Percentiles rank a stretch among this genome's conserved stretches.
phyloP scores from a whole-genome alignment of 2,113 vertebrate species.

The Todiramphus saurophagus region DNA sequence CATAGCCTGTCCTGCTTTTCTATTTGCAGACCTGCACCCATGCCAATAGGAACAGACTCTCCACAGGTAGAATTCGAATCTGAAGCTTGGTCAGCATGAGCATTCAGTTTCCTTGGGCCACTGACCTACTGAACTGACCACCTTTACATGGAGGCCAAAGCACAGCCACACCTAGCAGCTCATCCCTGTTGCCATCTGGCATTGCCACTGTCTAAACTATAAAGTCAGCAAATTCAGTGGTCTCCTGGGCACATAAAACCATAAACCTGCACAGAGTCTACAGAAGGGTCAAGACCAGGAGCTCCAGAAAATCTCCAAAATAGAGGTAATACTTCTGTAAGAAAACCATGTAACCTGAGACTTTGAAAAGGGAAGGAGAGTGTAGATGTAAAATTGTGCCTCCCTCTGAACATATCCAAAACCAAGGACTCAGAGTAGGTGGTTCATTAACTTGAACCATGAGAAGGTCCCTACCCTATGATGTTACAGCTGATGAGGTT shows the following conservation, averaged over 20 bases:
- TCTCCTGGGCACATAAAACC: neutral
- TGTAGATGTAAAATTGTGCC: neutral
- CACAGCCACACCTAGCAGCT: accelerated
- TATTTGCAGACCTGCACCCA: neutral
- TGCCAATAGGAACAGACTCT: neutral
- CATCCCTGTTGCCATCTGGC: accelerated
- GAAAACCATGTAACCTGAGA: neutral
- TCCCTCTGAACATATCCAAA: neutral
- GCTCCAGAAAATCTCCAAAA: neutral
- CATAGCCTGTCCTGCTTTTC: neutral
- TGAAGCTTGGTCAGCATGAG: neutral
- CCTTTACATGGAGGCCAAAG: neutral
- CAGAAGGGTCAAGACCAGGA: neutral
- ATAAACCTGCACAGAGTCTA: neutral
- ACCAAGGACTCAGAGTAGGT: neutral
- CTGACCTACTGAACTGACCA: neutral
- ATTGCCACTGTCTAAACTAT: neutral
- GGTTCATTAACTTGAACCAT: neutral
- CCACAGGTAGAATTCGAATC: accelerated
- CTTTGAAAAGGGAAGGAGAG: neutral
- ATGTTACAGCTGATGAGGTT: accelerated
- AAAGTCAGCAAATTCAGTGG: neutral
- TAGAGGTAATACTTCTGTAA: neutral
- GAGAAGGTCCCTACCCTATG: neutral
- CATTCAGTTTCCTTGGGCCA: neutral